phyloP scores from a whole-genome alignment of 2,888 invertebrate genomes.

The Agrotis exclamationis region DNA sequence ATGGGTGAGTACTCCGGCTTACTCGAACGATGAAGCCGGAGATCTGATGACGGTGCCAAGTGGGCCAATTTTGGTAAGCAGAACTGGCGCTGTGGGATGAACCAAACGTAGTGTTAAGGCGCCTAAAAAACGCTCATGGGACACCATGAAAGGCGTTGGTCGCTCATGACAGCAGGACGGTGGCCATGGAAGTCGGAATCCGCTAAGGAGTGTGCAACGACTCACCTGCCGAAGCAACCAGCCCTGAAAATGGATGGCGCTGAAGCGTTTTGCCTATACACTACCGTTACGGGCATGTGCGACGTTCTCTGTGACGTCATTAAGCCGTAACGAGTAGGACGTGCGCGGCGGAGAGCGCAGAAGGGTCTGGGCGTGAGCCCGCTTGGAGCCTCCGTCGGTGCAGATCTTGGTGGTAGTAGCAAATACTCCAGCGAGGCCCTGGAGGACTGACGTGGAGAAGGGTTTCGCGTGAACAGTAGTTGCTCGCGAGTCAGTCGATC shows the following conservation, averaged over 20 bases:
- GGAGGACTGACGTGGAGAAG: conserved; percentile 92
- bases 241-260: conserved; percentile 93
- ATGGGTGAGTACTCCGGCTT: conserved; percentile 93
- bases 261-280: conserved; percentile 76
- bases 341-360: conserved; percentile 87
- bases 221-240: conserved; percentile 92
- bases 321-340: conserved; percentile 92
- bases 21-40: conserved; percentile 90
- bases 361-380: conserved; percentile 90
- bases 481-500: conserved; percentile 91
- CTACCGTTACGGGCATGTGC: conserved; percentile 79
- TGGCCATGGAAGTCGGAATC: conserved; percentile 52
- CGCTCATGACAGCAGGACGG: conserved; percentile 35
- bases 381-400: conserved; percentile 89
- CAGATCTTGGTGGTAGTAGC: conserved; percentile 94
- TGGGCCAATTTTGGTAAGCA: conserved; percentile 95
- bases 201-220: conserved; percentile 82
- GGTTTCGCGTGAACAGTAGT: conserved; percentile 88
- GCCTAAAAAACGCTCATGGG: conserved; percentile 91
- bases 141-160: conserved; percentile 45
- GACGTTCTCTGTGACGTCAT: no score
- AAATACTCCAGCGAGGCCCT: conserved; percentile 93
- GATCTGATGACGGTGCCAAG: conserved; percentile 91
- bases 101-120: conserved; percentile 94
- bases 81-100: conserved; percentile 95